Percentiles rank a stretch among this genome's conserved stretches.
Conservation (phyloP, 2,113 vertebrate species). For the Tragelaphus buxtoni region DNA sequence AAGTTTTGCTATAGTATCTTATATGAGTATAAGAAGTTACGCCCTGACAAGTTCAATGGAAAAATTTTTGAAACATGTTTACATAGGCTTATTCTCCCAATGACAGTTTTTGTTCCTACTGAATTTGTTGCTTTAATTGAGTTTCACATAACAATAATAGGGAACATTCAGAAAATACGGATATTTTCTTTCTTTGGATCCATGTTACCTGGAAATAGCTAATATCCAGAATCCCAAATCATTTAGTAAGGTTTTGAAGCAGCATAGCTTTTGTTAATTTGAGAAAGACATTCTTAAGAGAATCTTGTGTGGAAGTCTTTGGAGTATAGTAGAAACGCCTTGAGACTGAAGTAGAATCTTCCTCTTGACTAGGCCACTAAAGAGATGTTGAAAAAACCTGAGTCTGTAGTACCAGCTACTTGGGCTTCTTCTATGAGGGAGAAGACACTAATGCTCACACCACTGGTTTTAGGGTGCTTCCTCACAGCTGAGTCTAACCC, state of each 20-base stretch:
- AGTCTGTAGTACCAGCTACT: background rate
- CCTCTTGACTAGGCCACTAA: background rate
- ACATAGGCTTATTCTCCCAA: background rate
- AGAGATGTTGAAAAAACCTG: background rate
- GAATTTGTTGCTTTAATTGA: background rate
- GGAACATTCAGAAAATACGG: background rate
- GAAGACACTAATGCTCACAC: background rate
- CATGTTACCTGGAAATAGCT: background rate
- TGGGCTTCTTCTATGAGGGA: background rate
- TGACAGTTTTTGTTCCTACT: background rate
- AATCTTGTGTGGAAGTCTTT: background rate
- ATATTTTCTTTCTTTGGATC: background rate
- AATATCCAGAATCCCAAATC: background rate
- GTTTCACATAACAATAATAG: background rate
- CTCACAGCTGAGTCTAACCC: background rate
- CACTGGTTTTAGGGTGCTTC: background rate
- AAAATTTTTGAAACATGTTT: background rate
- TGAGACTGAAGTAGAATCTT: background rate
- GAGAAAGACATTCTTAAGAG: slow-evolving; percentile 13
- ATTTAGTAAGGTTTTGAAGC: slow-evolving; percentile 4
- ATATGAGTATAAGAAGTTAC: background rate
- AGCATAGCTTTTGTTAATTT: background rate
- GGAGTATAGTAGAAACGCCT: background rate
- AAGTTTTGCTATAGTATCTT: background rate
- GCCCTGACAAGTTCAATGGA: background rate